These are phyloP conservation scores for Empidonax traillii DNA, from an alignment of 2,113 vertebrate genomes.

Conservation along the genomic window DNA sequence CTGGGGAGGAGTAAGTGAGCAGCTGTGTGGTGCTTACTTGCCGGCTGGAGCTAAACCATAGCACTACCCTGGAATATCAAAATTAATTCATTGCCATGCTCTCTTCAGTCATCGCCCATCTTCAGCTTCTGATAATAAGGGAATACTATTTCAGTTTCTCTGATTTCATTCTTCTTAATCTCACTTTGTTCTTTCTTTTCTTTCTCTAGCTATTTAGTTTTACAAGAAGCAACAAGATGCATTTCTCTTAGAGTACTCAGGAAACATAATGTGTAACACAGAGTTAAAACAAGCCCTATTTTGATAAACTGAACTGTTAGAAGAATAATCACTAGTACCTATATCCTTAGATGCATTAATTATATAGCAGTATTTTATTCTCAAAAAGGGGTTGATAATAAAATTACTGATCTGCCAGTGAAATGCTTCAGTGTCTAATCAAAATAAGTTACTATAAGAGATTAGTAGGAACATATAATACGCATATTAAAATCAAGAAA, in stretches of 20 bases:
- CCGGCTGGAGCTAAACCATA: fast-evolving
- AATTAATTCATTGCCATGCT: background rate
- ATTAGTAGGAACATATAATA: background rate
- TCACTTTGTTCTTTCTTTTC: background rate
- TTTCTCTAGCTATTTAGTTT: background rate
- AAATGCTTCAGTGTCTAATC: background rate
- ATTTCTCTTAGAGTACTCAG: background rate
- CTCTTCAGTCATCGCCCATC: background rate
- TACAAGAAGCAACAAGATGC: background rate
- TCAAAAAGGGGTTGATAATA: background rate
- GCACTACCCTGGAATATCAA: background rate
- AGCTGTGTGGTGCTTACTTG: background rate
- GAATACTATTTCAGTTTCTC: background rate
- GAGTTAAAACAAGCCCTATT: background rate
- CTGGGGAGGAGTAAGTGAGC: background rate
- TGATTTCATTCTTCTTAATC: background rate
- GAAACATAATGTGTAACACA: background rate
- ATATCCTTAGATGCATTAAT: background rate
- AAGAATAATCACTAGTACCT: background rate
- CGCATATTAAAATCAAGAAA: background rate
- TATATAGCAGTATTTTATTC: background rate
- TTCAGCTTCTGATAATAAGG: background rate
- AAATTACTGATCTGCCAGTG: background rate
- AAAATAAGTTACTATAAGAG: background rate
- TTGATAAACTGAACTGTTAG: background rate